Conservation (phyloP, 1,140 invertebrate genomes). For the Drosophila willistoni region DNA sequence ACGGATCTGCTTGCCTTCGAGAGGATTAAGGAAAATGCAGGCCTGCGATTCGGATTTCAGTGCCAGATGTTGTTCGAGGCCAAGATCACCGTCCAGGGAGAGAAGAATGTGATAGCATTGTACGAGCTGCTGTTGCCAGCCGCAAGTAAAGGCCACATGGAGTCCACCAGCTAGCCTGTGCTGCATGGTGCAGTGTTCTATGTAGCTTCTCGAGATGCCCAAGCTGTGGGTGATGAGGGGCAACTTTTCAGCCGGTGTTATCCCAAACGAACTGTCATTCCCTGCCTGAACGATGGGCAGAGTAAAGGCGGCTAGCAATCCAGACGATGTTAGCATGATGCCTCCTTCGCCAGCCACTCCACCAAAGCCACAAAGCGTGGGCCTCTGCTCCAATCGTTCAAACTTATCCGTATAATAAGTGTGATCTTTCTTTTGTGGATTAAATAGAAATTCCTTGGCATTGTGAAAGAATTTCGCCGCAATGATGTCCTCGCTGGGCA, state of each 20-base stretch:
- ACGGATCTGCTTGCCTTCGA: constrained; percentile 84
- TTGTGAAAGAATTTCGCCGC: constrained; percentile 93
- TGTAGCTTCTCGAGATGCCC: constrained; percentile 88
- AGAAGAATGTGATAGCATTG: constrained; percentile 87
- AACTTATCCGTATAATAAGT: constrained; percentile 93
- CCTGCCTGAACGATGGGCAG: constrained; percentile 82
- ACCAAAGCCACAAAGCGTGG: constrained; percentile 93
- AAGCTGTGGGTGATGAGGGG: constrained; percentile 87
- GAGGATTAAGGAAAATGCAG: constrained; percentile 89
- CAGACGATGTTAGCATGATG: constrained; percentile 92
- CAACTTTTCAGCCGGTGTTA: constrained; percentile 44
- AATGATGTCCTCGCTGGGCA: constrained; percentile 91
- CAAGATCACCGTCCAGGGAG: constrained; percentile 55
- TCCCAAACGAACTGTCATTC: background rate
- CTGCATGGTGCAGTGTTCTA: constrained; percentile 88
- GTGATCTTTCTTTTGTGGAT: constrained; percentile 90
- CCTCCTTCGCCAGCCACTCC: constrained; percentile 92
- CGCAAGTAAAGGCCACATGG: constrained; percentile 86
- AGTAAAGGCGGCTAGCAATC: constrained; percentile 90
- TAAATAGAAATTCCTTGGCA: constrained; percentile 87
- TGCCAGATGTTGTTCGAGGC: constrained; percentile 84
- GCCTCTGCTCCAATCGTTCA: constrained; percentile 88
- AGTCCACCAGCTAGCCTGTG: constrained; percentile 89
- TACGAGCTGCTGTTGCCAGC: constrained; percentile 87
- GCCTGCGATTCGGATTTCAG: constrained; percentile 89